phyloP scores from a whole-genome alignment of 2,888 invertebrate species.

The Acleris holmiana region DNA sequence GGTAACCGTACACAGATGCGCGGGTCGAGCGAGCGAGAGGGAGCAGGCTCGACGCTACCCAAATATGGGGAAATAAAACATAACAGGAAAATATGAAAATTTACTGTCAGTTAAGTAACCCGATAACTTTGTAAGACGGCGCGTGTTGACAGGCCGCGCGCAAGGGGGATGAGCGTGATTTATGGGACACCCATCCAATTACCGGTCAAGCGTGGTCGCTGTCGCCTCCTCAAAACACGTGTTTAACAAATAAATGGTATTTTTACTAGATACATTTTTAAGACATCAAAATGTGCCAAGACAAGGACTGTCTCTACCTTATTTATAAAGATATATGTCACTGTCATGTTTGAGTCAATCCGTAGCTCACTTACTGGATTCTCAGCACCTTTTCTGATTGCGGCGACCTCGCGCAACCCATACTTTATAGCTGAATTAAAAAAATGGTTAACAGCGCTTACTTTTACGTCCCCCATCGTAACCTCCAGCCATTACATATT shows the following conservation, averaged over 20 bases:
- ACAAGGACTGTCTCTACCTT: no score
- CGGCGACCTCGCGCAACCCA: no score
- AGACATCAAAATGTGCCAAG: no score
- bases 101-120: conserved; percentile 5
- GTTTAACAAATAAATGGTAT: not conserved
- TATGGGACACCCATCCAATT: conserved; percentile 8
- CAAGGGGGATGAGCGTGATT: conserved; percentile 7
- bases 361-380: no score
- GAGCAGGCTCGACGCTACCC: not conserved
- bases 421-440: no score
- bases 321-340: no score
- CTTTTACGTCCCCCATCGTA: no score
- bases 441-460: no score
- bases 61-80: not conserved
- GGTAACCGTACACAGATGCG: no score
- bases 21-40: no score
- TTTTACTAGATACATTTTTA: not conserved
- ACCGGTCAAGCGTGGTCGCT: not conserved
- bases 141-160: not conserved
- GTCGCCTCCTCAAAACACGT: not conserved
- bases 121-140: conserved; percentile 10
- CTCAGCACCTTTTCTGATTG: no score
- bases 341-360: no score
- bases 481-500: not conserved
- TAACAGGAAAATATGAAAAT: conserved; percentile 14